Percentiles rank a stretch among this genome's conserved stretches.
Conservation (phyloP, 2,888 invertebrate genomes). For the Mechanitis messenoides region DNA sequence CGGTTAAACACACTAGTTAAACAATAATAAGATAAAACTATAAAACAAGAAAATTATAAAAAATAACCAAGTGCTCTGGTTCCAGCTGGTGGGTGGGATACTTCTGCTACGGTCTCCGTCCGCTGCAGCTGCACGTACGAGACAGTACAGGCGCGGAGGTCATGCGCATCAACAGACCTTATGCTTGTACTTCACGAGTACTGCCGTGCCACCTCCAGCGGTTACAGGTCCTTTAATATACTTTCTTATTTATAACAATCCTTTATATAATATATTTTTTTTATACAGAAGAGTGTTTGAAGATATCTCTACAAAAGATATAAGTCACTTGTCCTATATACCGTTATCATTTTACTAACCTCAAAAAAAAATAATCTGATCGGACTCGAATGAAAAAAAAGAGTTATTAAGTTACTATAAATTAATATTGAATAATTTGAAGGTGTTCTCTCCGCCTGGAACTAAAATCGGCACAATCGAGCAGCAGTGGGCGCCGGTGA, state of each 20-base stretch:
- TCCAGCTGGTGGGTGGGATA: conserved; percentile 65
- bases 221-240: conserved; percentile 65
- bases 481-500: conserved; percentile 83
- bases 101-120: conserved; percentile 59
- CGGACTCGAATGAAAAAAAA: no score
- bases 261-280: no score
- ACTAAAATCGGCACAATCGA: conserved; percentile 80
- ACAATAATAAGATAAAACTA: background rate
- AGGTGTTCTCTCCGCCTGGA: conserved; percentile 82
- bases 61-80: background rate
- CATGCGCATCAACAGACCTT: conserved; percentile 86
- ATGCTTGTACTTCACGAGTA: conserved; percentile 85
- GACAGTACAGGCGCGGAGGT: conserved; percentile 66
- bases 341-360: no score
- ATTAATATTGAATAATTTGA: conserved; percentile 11
- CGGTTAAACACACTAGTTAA: no score
- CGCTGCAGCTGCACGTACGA: conserved; percentile 51
- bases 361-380: no score
- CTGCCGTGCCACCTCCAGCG: conserved; percentile 88
- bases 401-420: conserved; percentile 12
- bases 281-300: no score
- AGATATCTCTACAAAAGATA: no score
- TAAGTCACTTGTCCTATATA: no score
- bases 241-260: background rate
- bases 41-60: background rate